phyloP scores from a whole-genome alignment of 2,888 invertebrate genomes.

The Caenorhabditis plicata region DNA sequence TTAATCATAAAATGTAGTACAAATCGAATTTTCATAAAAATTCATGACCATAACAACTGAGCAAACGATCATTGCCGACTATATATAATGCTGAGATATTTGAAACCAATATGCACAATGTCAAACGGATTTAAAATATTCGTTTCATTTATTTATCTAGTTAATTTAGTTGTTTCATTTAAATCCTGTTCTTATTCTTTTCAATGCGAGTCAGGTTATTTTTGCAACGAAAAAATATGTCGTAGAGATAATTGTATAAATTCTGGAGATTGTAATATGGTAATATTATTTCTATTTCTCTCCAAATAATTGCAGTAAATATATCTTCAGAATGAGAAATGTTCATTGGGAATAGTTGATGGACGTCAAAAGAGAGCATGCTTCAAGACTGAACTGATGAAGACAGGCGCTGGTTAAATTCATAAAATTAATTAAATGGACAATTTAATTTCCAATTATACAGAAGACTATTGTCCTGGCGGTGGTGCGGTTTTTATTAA shows the following conservation, averaged over 20 bases:
- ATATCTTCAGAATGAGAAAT: constrained; percentile 46
- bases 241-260: constrained; percentile 29
- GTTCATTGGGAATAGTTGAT: constrained; percentile 51
- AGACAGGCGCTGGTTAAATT: constrained; percentile 11
- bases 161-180: constrained; percentile 6
- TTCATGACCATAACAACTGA: too few relatives aligned
- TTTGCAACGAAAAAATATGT: constrained; percentile 35
- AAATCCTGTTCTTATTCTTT: constrained; percentile 26
- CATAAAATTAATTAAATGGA: not conserved
- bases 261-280: constrained; percentile 34
- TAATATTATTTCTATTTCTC: constrained; percentile 2
- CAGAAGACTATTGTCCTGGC: constrained; percentile 56
- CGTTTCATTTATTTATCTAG: too few relatives aligned
- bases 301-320: constrained; percentile 1
- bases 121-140: too few relatives aligned
- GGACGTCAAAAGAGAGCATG: constrained; percentile 49
- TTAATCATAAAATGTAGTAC: too few relatives aligned
- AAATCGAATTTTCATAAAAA: too few relatives aligned
- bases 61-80: too few relatives aligned
- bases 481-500: constrained; percentile 51
- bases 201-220: constrained; percentile 37
- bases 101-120: too few relatives aligned
- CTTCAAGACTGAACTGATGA: constrained; percentile 30
- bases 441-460: too few relatives aligned
- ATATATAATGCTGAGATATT: too few relatives aligned